phyloP scores from a whole-genome alignment of 2,797 vertebrate genomes.

The Tadarida brasiliensis region DNA sequence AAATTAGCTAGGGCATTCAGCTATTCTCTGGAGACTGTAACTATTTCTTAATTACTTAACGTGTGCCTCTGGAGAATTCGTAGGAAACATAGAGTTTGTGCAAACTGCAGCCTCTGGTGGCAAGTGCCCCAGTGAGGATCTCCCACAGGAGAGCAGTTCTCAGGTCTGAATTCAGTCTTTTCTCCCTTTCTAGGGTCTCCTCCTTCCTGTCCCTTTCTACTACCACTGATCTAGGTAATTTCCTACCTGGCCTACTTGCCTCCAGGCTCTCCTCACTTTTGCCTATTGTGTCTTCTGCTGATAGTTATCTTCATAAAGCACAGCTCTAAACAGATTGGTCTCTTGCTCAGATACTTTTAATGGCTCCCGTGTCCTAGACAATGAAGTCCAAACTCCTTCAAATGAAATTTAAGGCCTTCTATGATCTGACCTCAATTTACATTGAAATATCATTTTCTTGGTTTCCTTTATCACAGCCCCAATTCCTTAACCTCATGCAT shows the following conservation, averaged over 20 bases:
- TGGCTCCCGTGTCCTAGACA: background rate
- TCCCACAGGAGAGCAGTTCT: background rate
- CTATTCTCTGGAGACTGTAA: constrained; percentile 58
- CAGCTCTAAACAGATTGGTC: background rate
- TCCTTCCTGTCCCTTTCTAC: background rate
- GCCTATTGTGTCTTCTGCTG: background rate
- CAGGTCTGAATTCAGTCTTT: background rate
- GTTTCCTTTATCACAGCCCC: background rate
- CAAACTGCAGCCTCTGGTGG: background rate
- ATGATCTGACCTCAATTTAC: background rate
- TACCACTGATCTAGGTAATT: background rate
- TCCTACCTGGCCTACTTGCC: background rate
- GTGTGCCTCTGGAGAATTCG: constrained; percentile 53
- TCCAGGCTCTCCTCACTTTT: background rate
- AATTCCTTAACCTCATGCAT: background rate
- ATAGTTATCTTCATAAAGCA: background rate
- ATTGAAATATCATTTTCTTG: background rate
- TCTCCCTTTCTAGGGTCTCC: background rate
- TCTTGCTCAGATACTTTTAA: background rate
- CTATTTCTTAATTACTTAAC: constrained; percentile 76
- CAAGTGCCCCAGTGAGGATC: background rate
- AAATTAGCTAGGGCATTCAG: constrained; percentile 59
- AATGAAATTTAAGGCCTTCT: constrained; percentile 4
- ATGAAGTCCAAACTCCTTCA: background rate
- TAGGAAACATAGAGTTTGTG: background rate